Evolutionary conservation across 2,888 invertebrate species (phyloP).

Genomic region (Mythimna ferrago): DNA sequence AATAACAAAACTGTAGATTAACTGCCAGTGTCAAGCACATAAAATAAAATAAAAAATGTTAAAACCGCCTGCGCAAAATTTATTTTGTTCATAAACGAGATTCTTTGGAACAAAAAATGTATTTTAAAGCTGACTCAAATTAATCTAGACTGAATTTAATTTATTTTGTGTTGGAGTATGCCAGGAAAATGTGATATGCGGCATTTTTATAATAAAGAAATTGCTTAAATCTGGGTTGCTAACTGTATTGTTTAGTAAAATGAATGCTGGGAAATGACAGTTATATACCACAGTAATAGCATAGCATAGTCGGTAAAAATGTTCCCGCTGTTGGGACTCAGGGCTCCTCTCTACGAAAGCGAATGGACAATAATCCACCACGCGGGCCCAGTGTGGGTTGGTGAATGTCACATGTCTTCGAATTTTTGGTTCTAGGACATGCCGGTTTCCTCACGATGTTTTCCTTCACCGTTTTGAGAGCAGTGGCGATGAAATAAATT

Average conservation of each 20-base stretch:
- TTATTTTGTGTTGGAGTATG: not conserved
- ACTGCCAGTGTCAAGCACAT: not conserved
- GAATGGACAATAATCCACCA: too few relatives aligned
- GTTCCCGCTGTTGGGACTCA: too few relatives aligned
- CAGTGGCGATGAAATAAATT: too few relatives aligned
- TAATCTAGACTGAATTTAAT: not conserved
- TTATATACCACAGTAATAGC: not conserved
- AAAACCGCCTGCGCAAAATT: not conserved
- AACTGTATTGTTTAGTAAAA: not conserved
- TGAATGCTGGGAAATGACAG: not conserved
- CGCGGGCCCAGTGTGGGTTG: too few relatives aligned
- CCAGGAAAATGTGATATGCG: not conserved
- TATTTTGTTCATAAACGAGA: not conserved
- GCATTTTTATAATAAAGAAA: not conserved
- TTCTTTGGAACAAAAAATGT: not conserved
- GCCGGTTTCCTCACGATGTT: too few relatives aligned
- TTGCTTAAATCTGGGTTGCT: not conserved
- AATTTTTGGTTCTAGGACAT: too few relatives aligned
- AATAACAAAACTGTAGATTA: not conserved
- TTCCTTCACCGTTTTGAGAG: too few relatives aligned
- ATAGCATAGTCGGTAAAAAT: too few relatives aligned
- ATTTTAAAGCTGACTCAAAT: slow-evolving; percentile 1
- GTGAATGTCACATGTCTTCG: too few relatives aligned
- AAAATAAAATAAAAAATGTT: not conserved
- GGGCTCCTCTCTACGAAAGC: too few relatives aligned